Percentiles rank a stretch among this genome's conserved stretches.
These are phyloP conservation scores for Nebria salina DNA, from an alignment of 2,888 invertebrate species.

Conservation along the genomic window DNA sequence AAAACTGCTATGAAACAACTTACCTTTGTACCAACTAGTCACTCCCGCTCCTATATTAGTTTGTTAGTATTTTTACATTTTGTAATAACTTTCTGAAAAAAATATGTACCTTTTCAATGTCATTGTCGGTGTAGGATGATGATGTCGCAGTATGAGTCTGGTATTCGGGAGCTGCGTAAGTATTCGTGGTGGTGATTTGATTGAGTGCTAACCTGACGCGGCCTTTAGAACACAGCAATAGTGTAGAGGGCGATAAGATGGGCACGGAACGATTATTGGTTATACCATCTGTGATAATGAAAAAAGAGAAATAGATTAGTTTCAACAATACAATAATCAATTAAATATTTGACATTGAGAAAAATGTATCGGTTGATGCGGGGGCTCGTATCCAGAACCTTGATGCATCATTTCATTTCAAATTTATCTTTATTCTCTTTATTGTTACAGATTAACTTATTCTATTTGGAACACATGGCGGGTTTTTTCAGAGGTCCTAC, in stretches of 20 bases:
- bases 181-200: constrained; percentile 46
- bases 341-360: too few relatives aligned
- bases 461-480: too few relatives aligned
- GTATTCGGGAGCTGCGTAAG: constrained; percentile 68
- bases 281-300: constrained; percentile 59
- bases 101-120: constrained; percentile 67
- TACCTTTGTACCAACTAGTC: too few relatives aligned
- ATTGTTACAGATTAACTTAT: too few relatives aligned
- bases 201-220: constrained; percentile 60
- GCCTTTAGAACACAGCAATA: constrained; percentile 67
- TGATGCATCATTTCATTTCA: too few relatives aligned
- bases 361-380: too few relatives aligned
- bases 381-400: too few relatives aligned
- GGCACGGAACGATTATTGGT: constrained; percentile 63
- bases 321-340: neutral
- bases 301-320: constrained; percentile 15
- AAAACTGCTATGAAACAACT: too few relatives aligned
- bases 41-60: too few relatives aligned
- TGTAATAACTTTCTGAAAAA: neutral
- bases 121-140: constrained; percentile 64
- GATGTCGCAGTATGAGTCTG: constrained; percentile 57
- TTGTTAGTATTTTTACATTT: too few relatives aligned
- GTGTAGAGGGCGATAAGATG: constrained; percentile 66
- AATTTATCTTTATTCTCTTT: too few relatives aligned
- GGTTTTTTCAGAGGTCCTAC: too few relatives aligned